These are phyloP conservation scores for Hylaeus volcanicus DNA, from an alignment of 1,140 invertebrate genomes.

Conservation along the genomic window DNA sequence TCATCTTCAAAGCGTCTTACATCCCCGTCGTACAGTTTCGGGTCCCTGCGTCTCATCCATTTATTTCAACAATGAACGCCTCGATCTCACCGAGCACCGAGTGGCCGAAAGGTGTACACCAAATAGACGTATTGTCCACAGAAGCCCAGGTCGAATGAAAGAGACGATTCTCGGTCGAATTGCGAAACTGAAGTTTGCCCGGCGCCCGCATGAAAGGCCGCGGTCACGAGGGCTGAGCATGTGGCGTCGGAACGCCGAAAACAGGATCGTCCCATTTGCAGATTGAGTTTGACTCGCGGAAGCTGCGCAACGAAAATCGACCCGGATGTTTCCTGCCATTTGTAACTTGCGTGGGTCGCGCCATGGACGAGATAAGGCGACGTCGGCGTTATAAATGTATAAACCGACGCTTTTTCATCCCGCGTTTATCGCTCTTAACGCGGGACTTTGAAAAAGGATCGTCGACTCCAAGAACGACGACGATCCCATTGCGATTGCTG, in stretches of 20 bases:
- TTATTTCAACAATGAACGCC: too few relatives aligned
- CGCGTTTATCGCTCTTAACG: slow-evolving; percentile 49
- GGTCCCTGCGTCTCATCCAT: too few relatives aligned
- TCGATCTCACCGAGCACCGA: too few relatives aligned
- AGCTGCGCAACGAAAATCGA: slow-evolving; percentile 7
- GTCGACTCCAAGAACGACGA: neutral
- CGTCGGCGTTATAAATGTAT: slow-evolving; percentile 60
- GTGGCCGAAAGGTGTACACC: neutral
- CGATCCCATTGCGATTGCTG: neutral
- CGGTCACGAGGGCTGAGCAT: slow-evolving; percentile 28
- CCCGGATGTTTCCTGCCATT: slow-evolving; percentile 35
- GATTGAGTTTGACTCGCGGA: slow-evolving; percentile 56
- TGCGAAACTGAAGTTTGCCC: neutral
- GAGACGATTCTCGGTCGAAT: neutral
- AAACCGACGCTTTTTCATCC: slow-evolving; percentile 48
- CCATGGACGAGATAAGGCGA: slow-evolving; percentile 48
- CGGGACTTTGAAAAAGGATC: slow-evolving; percentile 38
- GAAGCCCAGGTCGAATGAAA: neutral
- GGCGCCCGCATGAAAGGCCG: neutral
- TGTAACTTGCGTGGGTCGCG: slow-evolving; percentile 24
- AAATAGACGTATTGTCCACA: neutral
- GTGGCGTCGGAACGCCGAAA: slow-evolving; percentile 48
- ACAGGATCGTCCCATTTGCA: slow-evolving; percentile 56
- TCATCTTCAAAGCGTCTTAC: too few relatives aligned
- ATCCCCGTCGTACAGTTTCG: too few relatives aligned